Conservation (phyloP, 2,797 vertebrate species). For the Helarctos malayanus region DNA sequence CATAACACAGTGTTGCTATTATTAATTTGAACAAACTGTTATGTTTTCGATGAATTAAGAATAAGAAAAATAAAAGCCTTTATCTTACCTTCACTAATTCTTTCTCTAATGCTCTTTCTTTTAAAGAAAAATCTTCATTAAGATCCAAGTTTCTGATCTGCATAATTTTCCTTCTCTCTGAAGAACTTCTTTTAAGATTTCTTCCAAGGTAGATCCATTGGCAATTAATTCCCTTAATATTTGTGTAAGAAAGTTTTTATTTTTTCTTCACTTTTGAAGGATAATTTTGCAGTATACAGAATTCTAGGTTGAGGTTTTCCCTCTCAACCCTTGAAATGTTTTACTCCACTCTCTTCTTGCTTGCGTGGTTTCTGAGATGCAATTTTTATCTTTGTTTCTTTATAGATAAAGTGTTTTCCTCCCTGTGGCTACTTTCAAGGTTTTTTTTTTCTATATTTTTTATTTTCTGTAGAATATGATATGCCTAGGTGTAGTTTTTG, state of each 20-base stretch:
- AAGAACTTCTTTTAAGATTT: background rate
- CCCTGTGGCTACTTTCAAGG: background rate
- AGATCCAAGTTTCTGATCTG: background rate
- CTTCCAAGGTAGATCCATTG: background rate
- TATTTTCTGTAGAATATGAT: background rate
- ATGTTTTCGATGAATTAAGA: background rate
- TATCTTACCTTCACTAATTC: background rate
- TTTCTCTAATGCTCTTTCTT: background rate
- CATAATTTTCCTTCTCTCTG: background rate
- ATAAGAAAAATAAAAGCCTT: background rate
- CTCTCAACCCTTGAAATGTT: background rate
- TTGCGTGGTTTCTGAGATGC: background rate
- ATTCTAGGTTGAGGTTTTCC: background rate
- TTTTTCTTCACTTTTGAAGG: background rate
- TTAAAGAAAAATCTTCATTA: background rate
- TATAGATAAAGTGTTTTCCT: background rate
- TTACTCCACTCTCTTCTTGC: background rate
- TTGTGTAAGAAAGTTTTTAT: background rate
- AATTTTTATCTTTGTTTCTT: background rate
- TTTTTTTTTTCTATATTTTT: background rate
- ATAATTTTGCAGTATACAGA: background rate
- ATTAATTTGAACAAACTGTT: background rate
- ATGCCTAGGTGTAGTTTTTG: background rate
- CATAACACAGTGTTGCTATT: background rate
- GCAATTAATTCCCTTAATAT: background rate